Evolutionary conservation across 2,113 vertebrate species (phyloP).

Genomic region (Globicephala melas): DNA sequence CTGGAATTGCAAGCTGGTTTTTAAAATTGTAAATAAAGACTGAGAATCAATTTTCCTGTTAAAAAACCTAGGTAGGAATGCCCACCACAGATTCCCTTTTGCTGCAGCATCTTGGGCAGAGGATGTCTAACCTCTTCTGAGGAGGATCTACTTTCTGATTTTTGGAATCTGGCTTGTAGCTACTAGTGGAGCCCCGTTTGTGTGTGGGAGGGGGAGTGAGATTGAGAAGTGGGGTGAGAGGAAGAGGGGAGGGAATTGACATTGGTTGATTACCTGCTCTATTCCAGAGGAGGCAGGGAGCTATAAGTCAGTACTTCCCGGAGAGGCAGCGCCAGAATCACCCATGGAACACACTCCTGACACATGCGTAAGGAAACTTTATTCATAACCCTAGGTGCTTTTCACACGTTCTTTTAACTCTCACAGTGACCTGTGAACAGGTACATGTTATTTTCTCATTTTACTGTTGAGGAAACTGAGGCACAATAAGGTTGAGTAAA

Average conservation of each 20-base stretch:
- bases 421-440: neutral
- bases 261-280: neutral
- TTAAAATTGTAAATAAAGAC: neutral
- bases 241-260: neutral
- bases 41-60: neutral
- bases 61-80: neutral
- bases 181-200: neutral
- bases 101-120: neutral
- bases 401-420: neutral
- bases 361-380: neutral
- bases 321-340: neutral
- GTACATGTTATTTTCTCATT: neutral
- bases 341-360: neutral
- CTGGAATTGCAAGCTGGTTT: neutral
- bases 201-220: too few relatives aligned
- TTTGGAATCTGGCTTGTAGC: neutral
- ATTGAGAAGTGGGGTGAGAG: neutral
- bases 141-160: neutral
- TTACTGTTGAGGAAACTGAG: slow-evolving; percentile 43
- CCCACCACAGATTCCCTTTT: neutral
- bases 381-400: neutral
- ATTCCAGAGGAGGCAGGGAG: neutral
- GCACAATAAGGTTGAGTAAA: neutral
- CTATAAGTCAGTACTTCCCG: neutral
- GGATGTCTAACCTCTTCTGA: neutral